Evolutionary conservation across 2,888 invertebrate genomes (phyloP), one percentile per base, ranked within the genome.

Genomic region (Apantesis nais): DNA sequence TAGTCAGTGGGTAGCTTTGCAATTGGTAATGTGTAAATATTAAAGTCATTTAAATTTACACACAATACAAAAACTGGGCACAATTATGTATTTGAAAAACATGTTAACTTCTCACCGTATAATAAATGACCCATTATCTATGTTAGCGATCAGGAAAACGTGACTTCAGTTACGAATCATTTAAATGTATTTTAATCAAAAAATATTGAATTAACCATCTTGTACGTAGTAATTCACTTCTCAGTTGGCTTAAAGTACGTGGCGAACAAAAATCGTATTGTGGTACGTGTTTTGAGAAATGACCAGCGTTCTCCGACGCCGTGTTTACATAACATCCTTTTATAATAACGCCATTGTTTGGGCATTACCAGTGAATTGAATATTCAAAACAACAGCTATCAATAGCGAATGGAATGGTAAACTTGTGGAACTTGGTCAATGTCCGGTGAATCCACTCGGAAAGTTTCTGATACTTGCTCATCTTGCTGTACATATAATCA

Each of bases 281-380:
- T 85, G 84, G 72, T 80, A 79, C 78, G 78, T 91, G 90, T 90
- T 91, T 87, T 86, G 84, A 81, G 83, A 85, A 82, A 68, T 79
- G 79, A 74, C 78, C 73, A 68, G 67, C 79, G 78, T 77, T 82
- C 78, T 80, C 74, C 74, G 73, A 70, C 70, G 60, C 52, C 88
- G 89, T 93, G 91, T 93, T 93, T 91, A 91, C 88, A 93, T 89
- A 92, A 91, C 89, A 90, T 82, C 80, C 81, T 77, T 80, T 78
- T 83, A 83, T 80, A 88, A 89, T 89, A 88, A 74, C 74, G 72
- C 83, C 81, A 91, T 93, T 93, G 93, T 93, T 92, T 87, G 85
- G 73, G 78, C 81, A 78, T 79, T 77, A 77, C 78, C 75, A 75
- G 78, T 79, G 84, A 83, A 82, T 79, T 83, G 70, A 79, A 85